phyloP scores from a whole-genome alignment of 2,888 invertebrate species.

The Ophion costatus region DNA sequence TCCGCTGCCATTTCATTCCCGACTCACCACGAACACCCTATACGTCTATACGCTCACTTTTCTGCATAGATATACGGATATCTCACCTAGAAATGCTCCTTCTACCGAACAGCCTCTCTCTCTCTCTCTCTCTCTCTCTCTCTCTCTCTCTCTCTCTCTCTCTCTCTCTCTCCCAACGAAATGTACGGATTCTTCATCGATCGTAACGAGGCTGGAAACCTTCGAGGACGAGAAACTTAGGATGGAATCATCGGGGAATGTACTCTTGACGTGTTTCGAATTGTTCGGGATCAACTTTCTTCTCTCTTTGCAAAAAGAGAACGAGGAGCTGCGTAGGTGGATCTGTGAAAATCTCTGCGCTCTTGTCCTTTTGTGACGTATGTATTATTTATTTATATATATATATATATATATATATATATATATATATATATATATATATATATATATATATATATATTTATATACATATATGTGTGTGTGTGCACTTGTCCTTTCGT shows the following conservation, averaged over 20 bases:
- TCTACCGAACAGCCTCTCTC: background rate
- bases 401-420: conserved; percentile 19
- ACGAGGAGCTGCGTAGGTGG: too few relatives aligned
- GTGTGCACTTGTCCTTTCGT: conserved; percentile 58
- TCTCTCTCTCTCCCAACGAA: background rate
- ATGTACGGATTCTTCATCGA: conserved; percentile 46
- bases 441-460: background rate
- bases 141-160: too few relatives aligned
- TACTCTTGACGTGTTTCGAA: background rate
- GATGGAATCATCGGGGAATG: conserved; percentile 16
- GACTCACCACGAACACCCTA: conserved; percentile 47
- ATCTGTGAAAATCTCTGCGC: too few relatives aligned
- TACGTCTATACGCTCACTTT: conserved; percentile 21
- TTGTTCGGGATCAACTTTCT: too few relatives aligned
- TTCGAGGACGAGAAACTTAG: background rate
- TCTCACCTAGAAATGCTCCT: background rate
- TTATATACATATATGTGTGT: conserved; percentile 11
- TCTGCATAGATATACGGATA: conserved; percentile 8
- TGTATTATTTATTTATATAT: background rate
- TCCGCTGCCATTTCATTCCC: conserved; percentile 72
- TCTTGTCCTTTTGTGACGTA: background rate
- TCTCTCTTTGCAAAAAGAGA: too few relatives aligned
- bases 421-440: background rate
- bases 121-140: too few relatives aligned
- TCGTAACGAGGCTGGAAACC: background rate